Percentiles rank a stretch among this genome's conserved stretches.
Evolutionary conservation across 2,797 vertebrate species (phyloP).

Genomic region (Sarcophilus harrisii): DNA sequence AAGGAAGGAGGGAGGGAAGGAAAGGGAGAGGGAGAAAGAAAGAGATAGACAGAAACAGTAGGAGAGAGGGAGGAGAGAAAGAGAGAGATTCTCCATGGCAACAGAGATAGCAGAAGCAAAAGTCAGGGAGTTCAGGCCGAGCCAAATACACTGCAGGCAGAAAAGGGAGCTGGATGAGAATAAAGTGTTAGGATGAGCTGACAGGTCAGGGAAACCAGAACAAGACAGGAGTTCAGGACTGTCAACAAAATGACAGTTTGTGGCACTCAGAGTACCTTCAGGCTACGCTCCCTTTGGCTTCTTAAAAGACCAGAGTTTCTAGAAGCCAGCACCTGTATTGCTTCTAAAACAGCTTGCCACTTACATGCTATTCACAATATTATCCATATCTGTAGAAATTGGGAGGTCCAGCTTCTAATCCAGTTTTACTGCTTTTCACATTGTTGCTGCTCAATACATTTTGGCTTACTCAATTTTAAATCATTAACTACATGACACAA

Average conservation of each 20-base stretch:
- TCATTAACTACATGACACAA: neutral
- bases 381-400: neutral
- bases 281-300: neutral
- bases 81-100: neutral
- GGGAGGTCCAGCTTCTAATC: neutral
- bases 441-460: neutral
- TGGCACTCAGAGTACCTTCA: neutral
- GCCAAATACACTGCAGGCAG: neutral
- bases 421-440: neutral
- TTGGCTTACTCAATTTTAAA: neutral
- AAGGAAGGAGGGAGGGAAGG: too few species aligned
- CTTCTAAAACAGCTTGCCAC: neutral
- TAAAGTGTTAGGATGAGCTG: neutral
- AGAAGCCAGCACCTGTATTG: neutral
- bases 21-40: neutral
- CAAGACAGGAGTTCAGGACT: neutral
- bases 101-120: neutral
- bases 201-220: neutral
- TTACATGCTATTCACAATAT: neutral
- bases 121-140: neutral
- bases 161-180: neutral
- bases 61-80: neutral
- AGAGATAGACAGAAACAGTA: too few species aligned
- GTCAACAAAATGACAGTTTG: neutral
- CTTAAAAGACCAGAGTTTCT: neutral